Evolutionary conservation across 30 jellyfish, hydroid and myxozoan species (phyloP).

Genomic region (Hydractinia echinata): DNA sequence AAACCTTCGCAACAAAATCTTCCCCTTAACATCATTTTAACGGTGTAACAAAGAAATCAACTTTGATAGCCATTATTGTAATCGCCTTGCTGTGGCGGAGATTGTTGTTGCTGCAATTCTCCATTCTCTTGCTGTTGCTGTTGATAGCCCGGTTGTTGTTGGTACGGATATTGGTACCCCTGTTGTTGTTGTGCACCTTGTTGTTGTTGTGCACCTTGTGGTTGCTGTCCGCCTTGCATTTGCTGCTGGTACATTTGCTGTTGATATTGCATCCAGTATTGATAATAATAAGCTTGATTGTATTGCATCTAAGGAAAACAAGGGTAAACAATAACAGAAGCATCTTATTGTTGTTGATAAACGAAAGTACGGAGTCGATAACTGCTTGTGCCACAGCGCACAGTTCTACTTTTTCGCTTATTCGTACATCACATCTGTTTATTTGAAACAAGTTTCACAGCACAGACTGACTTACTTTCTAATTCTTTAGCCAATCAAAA

Average conservation of each 20-base stretch:
- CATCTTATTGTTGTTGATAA: too few species aligned
- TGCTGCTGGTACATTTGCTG: constrained; percentile 21
- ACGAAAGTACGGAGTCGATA: too few species aligned
- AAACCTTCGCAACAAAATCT: too few species aligned
- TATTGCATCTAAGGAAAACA: constrained; percentile 3
- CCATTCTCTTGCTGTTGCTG: constrained; percentile 16
- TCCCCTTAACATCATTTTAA: too few species aligned
- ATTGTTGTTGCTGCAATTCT: neutral
- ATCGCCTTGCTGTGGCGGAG: neutral
- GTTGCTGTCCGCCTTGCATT: constrained; percentile 26
- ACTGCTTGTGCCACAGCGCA: too few species aligned
- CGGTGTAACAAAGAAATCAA: neutral
- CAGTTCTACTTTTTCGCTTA: too few species aligned
- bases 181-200: constrained; percentile 25
- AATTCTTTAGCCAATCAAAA: neutral
- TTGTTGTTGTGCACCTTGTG: constrained; percentile 23
- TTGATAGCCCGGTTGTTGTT: constrained; percentile 12
- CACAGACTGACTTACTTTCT: too few species aligned
- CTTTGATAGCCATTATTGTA: neutral
- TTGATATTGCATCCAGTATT: constrained; percentile 44
- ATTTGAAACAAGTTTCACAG: too few species aligned
- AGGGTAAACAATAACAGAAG: too few species aligned
- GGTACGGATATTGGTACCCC: constrained; percentile 10
- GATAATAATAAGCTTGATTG: constrained; percentile 45
- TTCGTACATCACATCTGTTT: too few species aligned